Base-by-base conservation (phyloP, 2,797 vertebrate species). In the Acestrorhynchus altus region DNA sequence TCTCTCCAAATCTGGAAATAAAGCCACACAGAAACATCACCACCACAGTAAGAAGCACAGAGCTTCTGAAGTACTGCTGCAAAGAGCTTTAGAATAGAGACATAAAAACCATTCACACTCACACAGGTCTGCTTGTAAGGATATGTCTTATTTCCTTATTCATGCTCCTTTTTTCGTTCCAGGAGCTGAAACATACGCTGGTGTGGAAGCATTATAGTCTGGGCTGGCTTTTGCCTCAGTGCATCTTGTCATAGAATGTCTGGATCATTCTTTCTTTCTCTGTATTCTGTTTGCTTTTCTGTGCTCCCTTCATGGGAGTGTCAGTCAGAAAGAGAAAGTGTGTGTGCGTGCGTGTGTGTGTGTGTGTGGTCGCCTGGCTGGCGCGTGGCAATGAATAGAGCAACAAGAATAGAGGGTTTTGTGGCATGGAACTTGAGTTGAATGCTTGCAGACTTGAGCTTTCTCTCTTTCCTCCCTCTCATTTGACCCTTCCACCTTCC, bases 371-470 rank as follows among this genome's bases (percentile, higher is more conserved):
- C 22, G 13, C 31, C 52, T 28, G 51, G 35, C 60, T 72, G 61
- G 22, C 46, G 31, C 11, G 40, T 69, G 69, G 46, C n/a, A 8
- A 56, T 80, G 78, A 74, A 77, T 74, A 63, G 59, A 80, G 59
- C 35, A 7, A 28, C 46, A 63, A 81, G 54, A 75, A 81, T 77
- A 57, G 78, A 60, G 61, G 57, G 74, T 57, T 74, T 73, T 74
- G 12, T 64, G 56, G 42, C 63, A 74, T 87, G 39, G 72, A 77
- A 69, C 76, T 61, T 40, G 56, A 74, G 70, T 44, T 42, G 44
- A 73, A 74, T 61, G 35, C 71, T 68, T 61, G 35, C 71, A 68
- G 54, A 26, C 46, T 4, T 18, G 11, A 20, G 52, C 70, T 59
- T 10, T 44, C 40, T 59, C 31, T 66, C 57, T 74, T 83, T 85